Conservation (phyloP, 2,113 vertebrate genomes). For the Plestiodon gilberti region DNA sequence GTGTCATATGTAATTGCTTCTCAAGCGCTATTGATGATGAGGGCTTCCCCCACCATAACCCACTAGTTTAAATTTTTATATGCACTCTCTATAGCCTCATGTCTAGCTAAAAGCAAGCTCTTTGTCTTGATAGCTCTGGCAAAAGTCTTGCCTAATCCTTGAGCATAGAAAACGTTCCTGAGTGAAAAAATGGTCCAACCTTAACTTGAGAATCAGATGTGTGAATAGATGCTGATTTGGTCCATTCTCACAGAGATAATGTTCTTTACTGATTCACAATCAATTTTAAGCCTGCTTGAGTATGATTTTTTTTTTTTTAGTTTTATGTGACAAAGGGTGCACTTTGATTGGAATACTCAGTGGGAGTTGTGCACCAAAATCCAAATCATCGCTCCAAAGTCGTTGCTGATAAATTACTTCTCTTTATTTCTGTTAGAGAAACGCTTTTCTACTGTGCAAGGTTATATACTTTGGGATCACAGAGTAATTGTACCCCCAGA, state of each 20-base stretch:
- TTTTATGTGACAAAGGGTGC: background rate
- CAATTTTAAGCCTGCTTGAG: background rate
- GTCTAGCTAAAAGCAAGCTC: slow-evolving; percentile 10
- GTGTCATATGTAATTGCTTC: slow-evolving; percentile 17
- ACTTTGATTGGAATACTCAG: slow-evolving; percentile 5
- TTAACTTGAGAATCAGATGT: background rate
- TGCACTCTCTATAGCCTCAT: background rate
- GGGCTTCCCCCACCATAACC: background rate
- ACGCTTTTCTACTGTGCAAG: slow-evolving; percentile 64
- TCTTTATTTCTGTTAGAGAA: slow-evolving; percentile 46
- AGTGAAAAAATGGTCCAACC: background rate
- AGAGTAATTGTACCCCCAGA: slow-evolving; percentile 74
- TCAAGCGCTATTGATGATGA: background rate
- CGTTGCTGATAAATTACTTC: slow-evolving; percentile 52
- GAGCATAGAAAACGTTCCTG: background rate
- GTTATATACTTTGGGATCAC: slow-evolving; percentile 73
- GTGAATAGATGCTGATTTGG: slow-evolving; percentile 22
- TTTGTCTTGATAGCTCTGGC: background rate
- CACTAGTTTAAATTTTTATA: background rate
- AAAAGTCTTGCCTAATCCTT: background rate
- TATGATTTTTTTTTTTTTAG: background rate
- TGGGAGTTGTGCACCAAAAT: slow-evolving; percentile 3
- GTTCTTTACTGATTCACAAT: slow-evolving; percentile 17
- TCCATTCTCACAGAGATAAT: background rate
- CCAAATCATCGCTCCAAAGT: slow-evolving; percentile 9